phyloP scores from a whole-genome alignment of 2,113 vertebrate genomes.

The Leiothrix lutea region DNA sequence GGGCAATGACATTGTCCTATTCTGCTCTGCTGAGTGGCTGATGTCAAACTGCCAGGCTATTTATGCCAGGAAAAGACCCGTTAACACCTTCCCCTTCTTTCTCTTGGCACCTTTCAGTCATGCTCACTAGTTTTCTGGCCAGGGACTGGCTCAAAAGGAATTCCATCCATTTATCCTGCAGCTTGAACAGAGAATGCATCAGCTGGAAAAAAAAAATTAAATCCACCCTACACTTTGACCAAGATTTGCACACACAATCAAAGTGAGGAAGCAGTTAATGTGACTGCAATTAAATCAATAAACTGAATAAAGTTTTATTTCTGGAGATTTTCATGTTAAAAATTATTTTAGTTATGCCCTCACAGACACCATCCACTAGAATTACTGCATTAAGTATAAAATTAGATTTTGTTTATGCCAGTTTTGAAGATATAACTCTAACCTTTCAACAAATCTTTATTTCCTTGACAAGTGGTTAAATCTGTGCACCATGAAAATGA shows the following conservation, averaged over 20 bases:
- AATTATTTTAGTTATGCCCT: not conserved
- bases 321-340: not conserved
- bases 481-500: not conserved
- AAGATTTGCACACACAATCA: not conserved
- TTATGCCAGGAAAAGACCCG: not conserved
- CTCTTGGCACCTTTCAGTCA: not conserved
- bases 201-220: not conserved
- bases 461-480: not conserved
- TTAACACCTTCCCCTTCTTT: not conserved
- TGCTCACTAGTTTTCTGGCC: not conserved
- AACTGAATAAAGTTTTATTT: not conserved
- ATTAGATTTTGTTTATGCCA: not conserved
- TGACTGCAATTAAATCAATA: not conserved
- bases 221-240: not conserved
- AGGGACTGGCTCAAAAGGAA: not conserved
- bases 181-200: not conserved
- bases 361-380: not conserved
- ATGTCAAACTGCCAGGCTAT: not conserved
- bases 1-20: not conserved
- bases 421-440: not conserved
- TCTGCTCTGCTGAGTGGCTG: not conserved
- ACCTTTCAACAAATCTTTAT: not conserved
- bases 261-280: not conserved
- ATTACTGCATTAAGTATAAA: not conserved
- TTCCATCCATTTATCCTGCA: not conserved